Percentiles rank a stretch among this genome's conserved stretches.
Conservation (phyloP, 2,888 invertebrate species). For the Stictocephala bisonia region DNA sequence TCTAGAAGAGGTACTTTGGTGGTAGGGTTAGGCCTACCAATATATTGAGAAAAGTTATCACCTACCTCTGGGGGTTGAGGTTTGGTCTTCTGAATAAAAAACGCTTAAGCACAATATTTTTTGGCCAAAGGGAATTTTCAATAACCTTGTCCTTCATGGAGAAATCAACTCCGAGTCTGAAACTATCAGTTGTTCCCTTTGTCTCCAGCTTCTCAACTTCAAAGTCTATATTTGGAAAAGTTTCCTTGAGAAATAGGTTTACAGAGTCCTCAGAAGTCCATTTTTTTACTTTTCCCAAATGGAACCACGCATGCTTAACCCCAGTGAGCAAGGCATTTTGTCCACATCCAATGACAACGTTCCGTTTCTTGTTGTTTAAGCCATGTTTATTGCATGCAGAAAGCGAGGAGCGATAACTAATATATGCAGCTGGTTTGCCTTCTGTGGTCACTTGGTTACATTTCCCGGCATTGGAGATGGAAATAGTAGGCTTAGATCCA, state of each 20-base stretch:
- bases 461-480: too few species aligned
- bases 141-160: background rate
- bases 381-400: too few species aligned
- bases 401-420: too few species aligned
- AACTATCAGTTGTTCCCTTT: background rate
- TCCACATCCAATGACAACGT: too few species aligned
- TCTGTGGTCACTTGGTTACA: too few species aligned
- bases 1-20: too few species aligned
- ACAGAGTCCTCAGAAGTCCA: background rate
- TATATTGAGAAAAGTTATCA: too few species aligned
- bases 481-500: too few species aligned
- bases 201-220: background rate
- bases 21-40: too few species aligned
- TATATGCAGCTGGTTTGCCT: too few species aligned
- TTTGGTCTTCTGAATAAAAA: conserved; percentile 14
- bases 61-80: background rate
- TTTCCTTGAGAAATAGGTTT: background rate
- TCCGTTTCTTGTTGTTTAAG: too few species aligned
- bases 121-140: background rate
- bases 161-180: background rate
- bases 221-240: background rate
- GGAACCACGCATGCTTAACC: background rate
- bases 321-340: too few species aligned
- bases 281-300: conserved; percentile 1
- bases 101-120: background rate